phyloP scores from a whole-genome alignment of 2,888 invertebrate species.

The Sesia apiformis region DNA sequence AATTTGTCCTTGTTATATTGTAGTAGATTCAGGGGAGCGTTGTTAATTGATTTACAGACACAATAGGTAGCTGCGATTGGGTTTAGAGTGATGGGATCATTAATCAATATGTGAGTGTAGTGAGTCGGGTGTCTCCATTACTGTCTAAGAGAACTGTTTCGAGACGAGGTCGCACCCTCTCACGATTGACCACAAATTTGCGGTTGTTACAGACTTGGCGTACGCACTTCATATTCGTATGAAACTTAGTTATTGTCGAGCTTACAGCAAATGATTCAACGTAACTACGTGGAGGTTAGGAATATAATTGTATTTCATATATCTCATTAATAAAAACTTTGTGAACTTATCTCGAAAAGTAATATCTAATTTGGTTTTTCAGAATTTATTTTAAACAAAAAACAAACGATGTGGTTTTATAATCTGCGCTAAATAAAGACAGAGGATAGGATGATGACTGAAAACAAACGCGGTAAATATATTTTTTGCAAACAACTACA shows the following conservation, averaged over 20 bases:
- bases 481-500: too few species aligned
- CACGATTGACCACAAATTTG: slow-evolving; percentile 7
- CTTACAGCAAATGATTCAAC: not conserved
- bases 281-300: too few species aligned
- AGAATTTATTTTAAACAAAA: too few species aligned
- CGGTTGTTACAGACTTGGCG: slow-evolving; percentile 1
- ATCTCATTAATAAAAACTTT: too few species aligned
- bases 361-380: too few species aligned
- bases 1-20: not conserved
- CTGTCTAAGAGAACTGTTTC: slow-evolving; percentile 1
- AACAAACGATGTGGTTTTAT: too few species aligned
- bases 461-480: too few species aligned
- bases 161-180: not conserved
- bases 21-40: not conserved
- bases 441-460: too few species aligned
- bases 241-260: not conserved
- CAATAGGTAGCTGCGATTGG: not conserved
- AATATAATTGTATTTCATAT: too few species aligned
- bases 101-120: not conserved
- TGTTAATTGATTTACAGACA: not conserved
- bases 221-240: slow-evolving; percentile 3
- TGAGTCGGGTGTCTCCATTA: slow-evolving; percentile 4
- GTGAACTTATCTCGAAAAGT: too few species aligned
- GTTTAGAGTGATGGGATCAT: not conserved
- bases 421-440: too few species aligned